Percentiles rank a stretch among this genome's conserved stretches.
These are phyloP conservation scores for Plagodis pulveraria DNA, from an alignment of 2,888 invertebrate genomes.

Conservation along the genomic window DNA sequence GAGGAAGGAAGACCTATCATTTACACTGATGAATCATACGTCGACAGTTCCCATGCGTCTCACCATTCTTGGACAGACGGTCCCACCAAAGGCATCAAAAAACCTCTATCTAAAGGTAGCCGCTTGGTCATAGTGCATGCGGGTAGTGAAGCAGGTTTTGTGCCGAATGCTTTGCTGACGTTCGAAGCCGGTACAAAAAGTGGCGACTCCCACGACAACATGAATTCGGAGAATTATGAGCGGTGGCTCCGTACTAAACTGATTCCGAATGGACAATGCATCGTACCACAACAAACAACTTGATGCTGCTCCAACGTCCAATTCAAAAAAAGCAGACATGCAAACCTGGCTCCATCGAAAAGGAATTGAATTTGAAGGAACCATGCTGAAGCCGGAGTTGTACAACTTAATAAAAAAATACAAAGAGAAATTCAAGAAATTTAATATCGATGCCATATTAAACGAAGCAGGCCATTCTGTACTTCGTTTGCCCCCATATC, in stretches of 20 bases:
- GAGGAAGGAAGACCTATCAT: conserved; percentile 24
- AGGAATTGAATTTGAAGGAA: conserved; percentile 6
- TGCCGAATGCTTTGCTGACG: not conserved
- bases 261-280: conserved; percentile 1
- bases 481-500: conserved; percentile 4
- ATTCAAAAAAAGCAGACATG: conserved; percentile 5
- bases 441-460: conserved; percentile 8
- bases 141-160: not conserved
- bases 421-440: conserved; percentile 7
- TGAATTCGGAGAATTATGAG: not conserved
- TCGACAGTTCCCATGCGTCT: not conserved
- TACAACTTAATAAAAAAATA: conserved; percentile 9
- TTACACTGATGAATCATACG: conserved; percentile 31
- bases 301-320: no score
- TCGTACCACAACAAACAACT: no score
- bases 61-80: conserved; percentile 1
- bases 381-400: no score
- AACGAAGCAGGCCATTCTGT: conserved; percentile 2
- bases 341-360: conserved; percentile 8
- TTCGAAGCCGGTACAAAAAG: not conserved
- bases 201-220: no score
- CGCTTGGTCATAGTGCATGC: not conserved
- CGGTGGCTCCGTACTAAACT: not conserved
- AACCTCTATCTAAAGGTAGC: not conserved
- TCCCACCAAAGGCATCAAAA: conserved; percentile 1